phyloP scores from a whole-genome alignment of 37 sponge, comb jelly and placozoan genomes.

The Mnemiopsis leidyi region DNA sequence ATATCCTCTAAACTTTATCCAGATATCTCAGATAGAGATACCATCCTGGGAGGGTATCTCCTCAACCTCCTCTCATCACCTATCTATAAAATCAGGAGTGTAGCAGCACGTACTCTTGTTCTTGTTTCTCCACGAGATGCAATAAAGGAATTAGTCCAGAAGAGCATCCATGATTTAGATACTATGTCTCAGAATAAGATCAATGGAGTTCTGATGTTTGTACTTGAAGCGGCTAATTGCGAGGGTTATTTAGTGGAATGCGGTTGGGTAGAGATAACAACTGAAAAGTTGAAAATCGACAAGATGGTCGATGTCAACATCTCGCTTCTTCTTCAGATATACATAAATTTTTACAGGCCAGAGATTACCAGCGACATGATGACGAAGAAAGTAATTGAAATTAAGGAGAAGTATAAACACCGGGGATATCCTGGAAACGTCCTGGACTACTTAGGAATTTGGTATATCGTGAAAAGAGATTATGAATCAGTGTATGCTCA shows the following conservation, averaged over 20 bases:
- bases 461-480: not conserved
- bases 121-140: not conserved
- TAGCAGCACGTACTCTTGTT: not conserved
- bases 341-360: not conserved
- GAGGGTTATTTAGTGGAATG: not conserved
- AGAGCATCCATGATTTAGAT: not conserved
- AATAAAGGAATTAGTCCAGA: not conserved
- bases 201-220: slow-evolving; percentile 10
- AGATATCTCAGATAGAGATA: not conserved
- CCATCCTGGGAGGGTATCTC: not conserved
- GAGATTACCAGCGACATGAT: not conserved
- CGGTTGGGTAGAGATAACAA: not conserved
- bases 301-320: not conserved
- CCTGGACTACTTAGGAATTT: not conserved
- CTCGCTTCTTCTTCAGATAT: not conserved
- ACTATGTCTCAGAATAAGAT: not conserved
- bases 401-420: not conserved
- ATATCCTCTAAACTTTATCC: slow-evolving; percentile 56
- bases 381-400: not conserved
- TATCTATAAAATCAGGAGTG: slow-evolving; percentile 5
- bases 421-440: not conserved
- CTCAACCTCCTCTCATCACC: slow-evolving; percentile 40
- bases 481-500: not conserved
- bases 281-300: not conserved
- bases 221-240: not conserved